A percentile compares a stretch with the other conserved stretches of the same genome.
These are phyloP conservation scores for Thaleichthys pacificus DNA, from an alignment of 2,797 vertebrate species.

Conservation along the genomic window DNA sequence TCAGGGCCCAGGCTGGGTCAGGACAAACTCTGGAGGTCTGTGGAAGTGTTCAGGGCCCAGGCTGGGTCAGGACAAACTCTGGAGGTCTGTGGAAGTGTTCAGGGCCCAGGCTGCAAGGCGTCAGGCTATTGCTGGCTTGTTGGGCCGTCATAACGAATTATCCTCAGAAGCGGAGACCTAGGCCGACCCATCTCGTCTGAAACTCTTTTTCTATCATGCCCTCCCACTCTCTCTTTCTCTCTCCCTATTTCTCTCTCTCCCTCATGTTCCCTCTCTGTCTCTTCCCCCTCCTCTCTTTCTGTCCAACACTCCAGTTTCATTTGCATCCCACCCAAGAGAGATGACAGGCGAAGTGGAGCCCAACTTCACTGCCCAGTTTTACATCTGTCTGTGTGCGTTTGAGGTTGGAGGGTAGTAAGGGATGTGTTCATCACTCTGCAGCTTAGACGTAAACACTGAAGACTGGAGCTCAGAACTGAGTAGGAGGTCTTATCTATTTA, in stretches of 20 bases:
- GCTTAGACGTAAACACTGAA: slow-evolving; percentile 56
- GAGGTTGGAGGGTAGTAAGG: slow-evolving; percentile 35
- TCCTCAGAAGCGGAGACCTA: slow-evolving; percentile 40
- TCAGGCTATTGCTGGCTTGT: slow-evolving; percentile 56
- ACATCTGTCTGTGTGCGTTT: slow-evolving; percentile 13
- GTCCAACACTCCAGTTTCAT: slow-evolving; percentile 19
- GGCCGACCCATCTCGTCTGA: slow-evolving; percentile 20
- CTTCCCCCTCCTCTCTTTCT: background rate
- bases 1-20: too few relatives aligned
- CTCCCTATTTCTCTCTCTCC: background rate
- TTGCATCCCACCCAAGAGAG: slow-evolving; percentile 27
- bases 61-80: background rate
- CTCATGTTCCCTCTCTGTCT: slow-evolving; percentile 21
- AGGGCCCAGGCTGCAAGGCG: slow-evolving; percentile 54
- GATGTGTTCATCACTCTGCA: slow-evolving; percentile 48
- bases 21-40: slow-evolving; percentile 5
- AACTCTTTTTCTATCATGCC: slow-evolving; percentile 21
- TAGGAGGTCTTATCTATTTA: slow-evolving; percentile 61
- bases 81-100: slow-evolving; percentile 52
- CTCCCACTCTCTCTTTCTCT: slow-evolving; percentile 14
- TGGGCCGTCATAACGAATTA: slow-evolving; percentile 57
- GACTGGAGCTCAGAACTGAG: slow-evolving; percentile 65
- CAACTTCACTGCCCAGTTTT: slow-evolving; percentile 3
- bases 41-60: slow-evolving; percentile 38
- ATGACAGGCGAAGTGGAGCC: slow-evolving; percentile 26